Evolutionary conservation across 2,113 vertebrate genomes (phyloP).

Genomic region (Marcusenius ussheri): DNA sequence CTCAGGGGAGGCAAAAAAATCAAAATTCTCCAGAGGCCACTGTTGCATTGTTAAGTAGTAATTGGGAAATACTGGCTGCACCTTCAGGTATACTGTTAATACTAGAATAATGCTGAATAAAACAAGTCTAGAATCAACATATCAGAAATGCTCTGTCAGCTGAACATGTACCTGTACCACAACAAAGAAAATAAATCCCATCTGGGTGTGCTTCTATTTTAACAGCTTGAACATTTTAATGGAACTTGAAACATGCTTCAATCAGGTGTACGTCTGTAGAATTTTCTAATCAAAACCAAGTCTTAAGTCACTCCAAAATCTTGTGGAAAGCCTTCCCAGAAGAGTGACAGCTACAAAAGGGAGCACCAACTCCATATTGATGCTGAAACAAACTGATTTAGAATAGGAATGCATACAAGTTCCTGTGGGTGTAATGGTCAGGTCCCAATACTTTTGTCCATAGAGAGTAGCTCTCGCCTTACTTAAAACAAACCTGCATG

Average conservation of each 20-base stretch:
- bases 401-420: neutral
- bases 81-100: neutral
- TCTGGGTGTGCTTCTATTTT: neutral
- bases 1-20: neutral
- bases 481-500: neutral
- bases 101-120: neutral
- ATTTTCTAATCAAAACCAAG: neutral
- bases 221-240: neutral
- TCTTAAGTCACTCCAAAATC: neutral
- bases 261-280: neutral
- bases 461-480: neutral
- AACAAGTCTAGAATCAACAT: neutral
- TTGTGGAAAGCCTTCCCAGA: neutral
- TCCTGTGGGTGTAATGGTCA: neutral
- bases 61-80: neutral
- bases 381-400: neutral
- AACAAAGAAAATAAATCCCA: neutral
- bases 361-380: neutral
- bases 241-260: neutral
- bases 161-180: neutral
- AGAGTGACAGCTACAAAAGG: neutral
- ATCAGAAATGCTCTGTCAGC: neutral
- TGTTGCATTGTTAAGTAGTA: neutral
- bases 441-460: neutral
- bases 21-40: neutral